These are phyloP conservation scores for Euwallacea fornicatus DNA, from an alignment of 1,140 invertebrate genomes.

Conservation along the genomic window DNA sequence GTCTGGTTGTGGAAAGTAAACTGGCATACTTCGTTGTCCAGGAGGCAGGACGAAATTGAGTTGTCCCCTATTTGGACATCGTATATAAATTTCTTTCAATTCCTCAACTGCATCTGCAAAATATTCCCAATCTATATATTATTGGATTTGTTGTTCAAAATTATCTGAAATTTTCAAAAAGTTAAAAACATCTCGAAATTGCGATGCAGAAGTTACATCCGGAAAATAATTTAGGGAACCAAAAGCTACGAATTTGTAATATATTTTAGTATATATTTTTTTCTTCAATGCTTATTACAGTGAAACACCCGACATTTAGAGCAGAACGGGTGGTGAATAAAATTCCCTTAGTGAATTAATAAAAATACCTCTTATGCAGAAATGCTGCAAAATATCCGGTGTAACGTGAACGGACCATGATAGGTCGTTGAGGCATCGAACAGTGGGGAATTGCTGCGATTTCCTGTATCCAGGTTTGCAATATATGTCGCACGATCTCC, in stretches of 20 bases:
- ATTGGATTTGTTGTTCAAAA: no score
- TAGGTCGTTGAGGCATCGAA: conserved; percentile 43
- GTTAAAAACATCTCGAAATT: no score
- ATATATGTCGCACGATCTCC: conserved; percentile 53
- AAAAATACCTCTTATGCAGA: conserved; percentile 41
- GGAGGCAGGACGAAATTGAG: conserved; percentile 61
- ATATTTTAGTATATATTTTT: neutral
- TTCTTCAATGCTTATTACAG: neutral
- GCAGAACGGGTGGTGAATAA: neutral
- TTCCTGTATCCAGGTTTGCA: conserved; percentile 54
- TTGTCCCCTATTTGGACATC: conserved; percentile 60
- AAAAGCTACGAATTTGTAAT: neutral
- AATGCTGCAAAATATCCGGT: conserved; percentile 31
- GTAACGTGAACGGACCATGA: conserved; percentile 48
- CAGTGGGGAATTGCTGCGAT: conserved; percentile 21
- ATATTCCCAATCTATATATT: neutral
- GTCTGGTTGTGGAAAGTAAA: conserved; percentile 65
- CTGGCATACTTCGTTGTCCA: conserved; percentile 57
- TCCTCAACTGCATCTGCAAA: conserved; percentile 8
- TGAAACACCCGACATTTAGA: no score
- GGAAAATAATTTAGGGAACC: neutral
- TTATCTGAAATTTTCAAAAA: no score
- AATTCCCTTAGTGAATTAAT: neutral
- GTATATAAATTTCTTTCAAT: conserved; percentile 59
- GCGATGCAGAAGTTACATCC: no score